Evolutionary conservation across 30 jellyfish, hydroid and myxozoan genomes (phyloP).

Genomic region (Hydractinia echinata): DNA sequence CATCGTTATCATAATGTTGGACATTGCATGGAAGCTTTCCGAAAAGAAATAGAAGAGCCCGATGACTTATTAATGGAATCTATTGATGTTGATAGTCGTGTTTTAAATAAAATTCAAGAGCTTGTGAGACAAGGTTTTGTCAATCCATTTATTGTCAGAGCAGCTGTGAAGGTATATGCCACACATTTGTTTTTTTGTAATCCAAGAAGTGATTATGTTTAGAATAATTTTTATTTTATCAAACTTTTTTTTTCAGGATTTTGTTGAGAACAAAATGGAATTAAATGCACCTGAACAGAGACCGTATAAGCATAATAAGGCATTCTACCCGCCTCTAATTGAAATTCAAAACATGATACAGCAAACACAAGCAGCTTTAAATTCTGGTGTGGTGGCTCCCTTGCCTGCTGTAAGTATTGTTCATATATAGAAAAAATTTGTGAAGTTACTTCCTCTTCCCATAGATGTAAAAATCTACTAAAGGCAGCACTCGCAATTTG

Average conservation of each 20-base stretch:
- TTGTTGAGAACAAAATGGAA: conserved; percentile 75
- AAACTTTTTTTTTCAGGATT: conserved; percentile 37
- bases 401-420: conserved; percentile 70
- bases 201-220: neutral
- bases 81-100: conserved; percentile 54
- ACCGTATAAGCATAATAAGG: conserved; percentile 64
- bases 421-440: too few species aligned
- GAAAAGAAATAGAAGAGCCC: conserved; percentile 25
- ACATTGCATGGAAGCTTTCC: conserved; percentile 15
- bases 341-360: conserved; percentile 82
- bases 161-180: conserved; percentile 24
- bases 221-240: neutral
- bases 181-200: neutral
- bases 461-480: too few species aligned
- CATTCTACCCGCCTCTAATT: conserved; percentile 80
- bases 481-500: too few species aligned
- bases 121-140: conserved; percentile 79
- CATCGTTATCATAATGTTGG: conserved; percentile 84
- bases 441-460: too few species aligned
- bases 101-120: conserved; percentile 66
- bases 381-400: conserved; percentile 70
- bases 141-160: conserved; percentile 73
- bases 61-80: conserved; percentile 40
- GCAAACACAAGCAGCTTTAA: conserved; percentile 71
- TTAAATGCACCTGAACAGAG: conserved; percentile 41